Conservation (phyloP, 2,888 invertebrate genomes). For the Chrysolina haemoptera region DNA sequence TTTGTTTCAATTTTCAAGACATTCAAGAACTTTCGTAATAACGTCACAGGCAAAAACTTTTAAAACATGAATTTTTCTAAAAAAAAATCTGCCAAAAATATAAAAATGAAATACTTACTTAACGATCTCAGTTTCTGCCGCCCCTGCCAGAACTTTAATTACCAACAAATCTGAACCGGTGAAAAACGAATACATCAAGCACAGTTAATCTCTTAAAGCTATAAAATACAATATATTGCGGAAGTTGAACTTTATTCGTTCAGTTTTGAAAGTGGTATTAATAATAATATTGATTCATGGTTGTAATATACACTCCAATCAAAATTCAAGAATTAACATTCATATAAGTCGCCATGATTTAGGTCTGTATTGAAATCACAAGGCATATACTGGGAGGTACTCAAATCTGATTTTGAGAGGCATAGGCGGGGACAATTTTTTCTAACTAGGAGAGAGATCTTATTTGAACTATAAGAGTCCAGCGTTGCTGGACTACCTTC, state of each 20-base stretch:
- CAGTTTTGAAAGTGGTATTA: constrained; percentile 53
- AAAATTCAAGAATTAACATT: constrained; percentile 61
- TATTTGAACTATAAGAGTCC: too few species aligned
- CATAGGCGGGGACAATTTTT: neutral
- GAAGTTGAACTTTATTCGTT: neutral
- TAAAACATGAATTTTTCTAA: too few species aligned
- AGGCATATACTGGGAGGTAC: neutral
- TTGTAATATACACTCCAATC: constrained; percentile 52
- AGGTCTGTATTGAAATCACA: constrained; percentile 44
- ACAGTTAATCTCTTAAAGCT: neutral
- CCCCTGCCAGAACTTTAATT: neutral
- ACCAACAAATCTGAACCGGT: neutral
- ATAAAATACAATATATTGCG: constrained; percentile 15
- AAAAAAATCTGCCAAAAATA: too few species aligned
- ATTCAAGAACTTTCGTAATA: too few species aligned
- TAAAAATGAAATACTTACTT: too few species aligned
- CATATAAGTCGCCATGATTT: constrained; percentile 59
- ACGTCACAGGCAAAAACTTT: too few species aligned
- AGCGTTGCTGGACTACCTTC: too few species aligned
- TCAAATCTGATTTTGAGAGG: neutral
- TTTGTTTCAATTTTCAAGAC: too few species aligned
- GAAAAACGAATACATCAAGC: neutral
- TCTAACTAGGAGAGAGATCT: neutral
- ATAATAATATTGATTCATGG: constrained; percentile 59
- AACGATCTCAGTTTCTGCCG: too few species aligned